Percentiles rank a stretch among this genome's conserved stretches.
These are phyloP conservation scores for Mola mola DNA, from an alignment of 2,113 vertebrate genomes.

Conservation along the genomic window DNA sequence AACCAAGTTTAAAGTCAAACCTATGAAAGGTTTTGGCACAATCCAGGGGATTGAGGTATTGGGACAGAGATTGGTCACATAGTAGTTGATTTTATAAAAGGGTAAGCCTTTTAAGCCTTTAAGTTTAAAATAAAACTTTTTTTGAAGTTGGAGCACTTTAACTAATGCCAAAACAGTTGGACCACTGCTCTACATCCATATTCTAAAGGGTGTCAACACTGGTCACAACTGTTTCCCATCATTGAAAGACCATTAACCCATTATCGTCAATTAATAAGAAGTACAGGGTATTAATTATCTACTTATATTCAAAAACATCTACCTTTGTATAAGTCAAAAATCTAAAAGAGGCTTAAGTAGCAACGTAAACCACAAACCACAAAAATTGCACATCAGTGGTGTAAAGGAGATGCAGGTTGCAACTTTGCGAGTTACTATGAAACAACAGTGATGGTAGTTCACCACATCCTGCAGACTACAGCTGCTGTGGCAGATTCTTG, in stretches of 20 bases:
- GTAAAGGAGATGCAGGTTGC: conserved; percentile 38
- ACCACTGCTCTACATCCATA: no score
- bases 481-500: conserved; percentile 47
- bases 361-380: conserved; percentile 40
- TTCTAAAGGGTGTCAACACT: conserved; percentile 39
- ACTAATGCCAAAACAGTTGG: no score
- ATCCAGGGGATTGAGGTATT: no score
- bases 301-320: no score
- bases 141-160: no score
- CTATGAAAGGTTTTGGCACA: no score
- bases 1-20: no score
- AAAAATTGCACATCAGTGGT: conserved; percentile 29
- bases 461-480: conserved; percentile 75
- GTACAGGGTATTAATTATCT: neutral
- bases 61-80: no score
- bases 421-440: conserved; percentile 43
- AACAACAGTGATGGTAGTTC: conserved; percentile 42
- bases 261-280: neutral
- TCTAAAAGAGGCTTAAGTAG: neutral
- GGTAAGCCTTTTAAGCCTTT: no score
- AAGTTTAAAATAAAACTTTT: no score
- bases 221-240: conserved; percentile 23
- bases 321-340: conserved; percentile 5
- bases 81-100: no score
- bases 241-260: conserved; percentile 1